A percentile compares a stretch with the other conserved stretches of the same genome.
These are phyloP conservation scores for Xyrichtys novacula DNA, from an alignment of 2,797 vertebrate species.

Conservation along the genomic window DNA sequence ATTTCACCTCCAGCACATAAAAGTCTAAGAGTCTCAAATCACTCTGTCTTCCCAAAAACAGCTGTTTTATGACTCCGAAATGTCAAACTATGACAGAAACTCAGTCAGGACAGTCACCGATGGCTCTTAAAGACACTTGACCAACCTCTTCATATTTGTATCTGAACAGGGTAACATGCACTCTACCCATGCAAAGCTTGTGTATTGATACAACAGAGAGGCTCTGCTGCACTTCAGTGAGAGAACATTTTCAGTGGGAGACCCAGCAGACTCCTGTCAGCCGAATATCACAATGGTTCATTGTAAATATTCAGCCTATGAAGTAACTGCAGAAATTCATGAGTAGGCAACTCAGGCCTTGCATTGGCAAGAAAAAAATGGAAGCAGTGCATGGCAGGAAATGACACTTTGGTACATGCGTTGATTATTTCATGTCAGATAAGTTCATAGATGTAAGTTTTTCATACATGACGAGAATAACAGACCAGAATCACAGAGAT, in stretches of 20 bases:
- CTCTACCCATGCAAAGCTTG: not conserved
- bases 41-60: no score
- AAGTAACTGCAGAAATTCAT: slow-evolving; percentile 60
- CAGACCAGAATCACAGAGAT: slow-evolving; percentile 11
- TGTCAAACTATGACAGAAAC: not conserved
- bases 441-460: slow-evolving; percentile 28
- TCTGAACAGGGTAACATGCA: not conserved
- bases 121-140: slow-evolving; percentile 18
- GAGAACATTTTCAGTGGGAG: slow-evolving; percentile 49
- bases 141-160: slow-evolving; percentile 9
- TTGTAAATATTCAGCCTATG: slow-evolving; percentile 67
- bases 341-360: slow-evolving; percentile 53
- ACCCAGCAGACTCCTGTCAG: slow-evolving; percentile 62
- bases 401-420: slow-evolving; percentile 14
- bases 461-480: slow-evolving; percentile 54
- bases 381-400: slow-evolving; percentile 9
- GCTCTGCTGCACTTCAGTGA: slow-evolving; percentile 2
- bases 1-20: slow-evolving; percentile 7
- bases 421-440: slow-evolving; percentile 22
- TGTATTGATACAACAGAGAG: not conserved
- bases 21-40: no score
- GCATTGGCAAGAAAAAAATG: slow-evolving; percentile 16
- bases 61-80: no score
- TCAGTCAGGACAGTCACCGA: not conserved
- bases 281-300: slow-evolving; percentile 63